Base-by-base conservation (phyloP, 1,140 invertebrate genomes). In the Lutraria rhynchaena region DNA sequence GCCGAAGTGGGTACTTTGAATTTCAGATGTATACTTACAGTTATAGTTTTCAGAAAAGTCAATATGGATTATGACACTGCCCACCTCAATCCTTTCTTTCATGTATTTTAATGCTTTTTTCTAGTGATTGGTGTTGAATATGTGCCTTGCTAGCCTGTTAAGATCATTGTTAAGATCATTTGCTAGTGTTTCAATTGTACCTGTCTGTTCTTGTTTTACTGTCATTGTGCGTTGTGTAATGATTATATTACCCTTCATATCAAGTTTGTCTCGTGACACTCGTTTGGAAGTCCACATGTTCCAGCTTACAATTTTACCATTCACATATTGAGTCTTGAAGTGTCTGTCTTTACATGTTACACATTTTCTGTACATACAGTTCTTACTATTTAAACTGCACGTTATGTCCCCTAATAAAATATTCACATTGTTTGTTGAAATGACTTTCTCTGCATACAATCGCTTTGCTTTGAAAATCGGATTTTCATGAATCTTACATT, bases 401-500 rank as follows among this genome's bases (percentile, higher is more conserved):
- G 35, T 27, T 2, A 75, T 61, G 4, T 46, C 22, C 60, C 27
- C 22, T 33, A 57, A 2, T 5, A 57, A 13, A 31, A 11, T 4
- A n/a, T 69, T 11, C 5, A 69, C 2, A 27, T 57, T 33, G 13
- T 33, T 4, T 37, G 24, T 31, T 1, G 15, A 11, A 9, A 58
- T 73, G n/a, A 73, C 31, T 37, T 57, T 44, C 46, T 65, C 49
- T 33, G 27, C 33, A 22, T 53, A 31, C 35, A 75, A 51, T 57
- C 37, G 33, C 19, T 58, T 63, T 24, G 17, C n/a, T 44, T 69
- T 67, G 22, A 63, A 71, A 17, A 33, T 44, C 19, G 15, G 24
- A 53, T 81, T 77, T 77, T 81, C 63, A 73, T 81, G 55, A 27
- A 33, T n/a, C 55, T 75, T 82, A 35, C 74, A 85, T 31, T 74